Conservation (phyloP, 2,888 invertebrate genomes). For the Epinotia demarniana region DNA sequence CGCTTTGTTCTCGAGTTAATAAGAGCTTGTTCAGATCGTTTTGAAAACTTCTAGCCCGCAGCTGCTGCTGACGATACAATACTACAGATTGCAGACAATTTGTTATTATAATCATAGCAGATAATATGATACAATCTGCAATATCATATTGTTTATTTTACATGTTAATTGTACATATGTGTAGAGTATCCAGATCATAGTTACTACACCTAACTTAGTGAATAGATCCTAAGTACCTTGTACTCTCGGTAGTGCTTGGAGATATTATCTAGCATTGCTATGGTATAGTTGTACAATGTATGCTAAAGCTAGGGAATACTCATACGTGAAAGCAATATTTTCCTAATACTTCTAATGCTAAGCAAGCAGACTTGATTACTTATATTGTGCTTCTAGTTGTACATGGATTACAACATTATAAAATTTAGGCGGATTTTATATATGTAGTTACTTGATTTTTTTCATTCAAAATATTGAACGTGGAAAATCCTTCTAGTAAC, state of each 20-base stretch:
- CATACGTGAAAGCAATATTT: not conserved
- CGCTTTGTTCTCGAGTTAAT: too few relatives aligned
- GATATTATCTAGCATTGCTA: conserved; percentile 46
- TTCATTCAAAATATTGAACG: not conserved
- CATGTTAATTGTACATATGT: not conserved
- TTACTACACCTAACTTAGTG: conserved; percentile 47
- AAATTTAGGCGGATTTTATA: conserved; percentile 34
- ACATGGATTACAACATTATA: conserved; percentile 5
- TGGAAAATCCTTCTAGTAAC: not conserved
- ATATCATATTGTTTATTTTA: too few relatives aligned
- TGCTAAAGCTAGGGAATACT: conserved; percentile 17
- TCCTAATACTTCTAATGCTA: conserved; percentile 1
- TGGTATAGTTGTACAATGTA: not conserved
- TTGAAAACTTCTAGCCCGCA: not conserved
- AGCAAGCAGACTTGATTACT: conserved; percentile 16
- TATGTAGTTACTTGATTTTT: not conserved
- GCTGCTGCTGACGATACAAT: not conserved
- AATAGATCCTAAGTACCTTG: conserved; percentile 51
- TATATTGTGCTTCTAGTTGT: conserved; percentile 13
- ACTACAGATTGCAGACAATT: not conserved
- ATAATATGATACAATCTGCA: too few relatives aligned
- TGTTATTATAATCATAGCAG: not conserved
- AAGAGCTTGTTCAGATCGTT: too few relatives aligned
- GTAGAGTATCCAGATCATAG: conserved; percentile 6
- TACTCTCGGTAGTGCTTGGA: conserved; percentile 51